Percentiles rank a stretch among this genome's conserved stretches.
phyloP scores from a whole-genome alignment of 1,140 invertebrate species.

The Centruroides sculpturatus region DNA sequence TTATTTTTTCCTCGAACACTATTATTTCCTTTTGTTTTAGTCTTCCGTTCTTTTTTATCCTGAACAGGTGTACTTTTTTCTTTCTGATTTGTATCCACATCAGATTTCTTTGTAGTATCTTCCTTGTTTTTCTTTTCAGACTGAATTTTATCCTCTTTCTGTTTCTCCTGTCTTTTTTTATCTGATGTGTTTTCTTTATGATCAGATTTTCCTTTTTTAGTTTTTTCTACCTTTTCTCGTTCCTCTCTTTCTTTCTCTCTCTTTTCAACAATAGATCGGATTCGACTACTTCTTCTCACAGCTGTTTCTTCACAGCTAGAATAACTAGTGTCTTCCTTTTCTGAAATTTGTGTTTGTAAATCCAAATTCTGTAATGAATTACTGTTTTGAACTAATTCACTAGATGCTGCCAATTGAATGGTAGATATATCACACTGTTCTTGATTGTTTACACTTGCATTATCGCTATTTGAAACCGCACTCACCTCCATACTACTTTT shows the following conservation, averaged over 20 bases:
- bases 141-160: background rate
- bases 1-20: background rate
- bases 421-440: no score
- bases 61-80: background rate
- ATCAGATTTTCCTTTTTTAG: background rate
- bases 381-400: no score
- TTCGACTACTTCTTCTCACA: slow-evolving; percentile 12
- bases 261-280: slow-evolving; percentile 17
- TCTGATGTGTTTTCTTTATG: background rate
- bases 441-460: no score
- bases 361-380: no score
- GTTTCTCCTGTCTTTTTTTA: background rate
- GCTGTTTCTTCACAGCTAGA: no score
- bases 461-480: no score
- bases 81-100: background rate
- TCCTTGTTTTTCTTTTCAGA: background rate
- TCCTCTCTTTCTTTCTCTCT: background rate
- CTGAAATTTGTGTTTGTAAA: no score
- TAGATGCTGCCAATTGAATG: no score
- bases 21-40: background rate
- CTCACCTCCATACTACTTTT: no score
- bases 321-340: no score
- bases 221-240: slow-evolving; percentile 1
- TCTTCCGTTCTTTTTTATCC: background rate
- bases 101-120: background rate